A percentile compares a stretch with the other conserved stretches of the same genome.
phyloP scores from a whole-genome alignment of 2,888 invertebrate genomes.

The Idaea biselata region DNA sequence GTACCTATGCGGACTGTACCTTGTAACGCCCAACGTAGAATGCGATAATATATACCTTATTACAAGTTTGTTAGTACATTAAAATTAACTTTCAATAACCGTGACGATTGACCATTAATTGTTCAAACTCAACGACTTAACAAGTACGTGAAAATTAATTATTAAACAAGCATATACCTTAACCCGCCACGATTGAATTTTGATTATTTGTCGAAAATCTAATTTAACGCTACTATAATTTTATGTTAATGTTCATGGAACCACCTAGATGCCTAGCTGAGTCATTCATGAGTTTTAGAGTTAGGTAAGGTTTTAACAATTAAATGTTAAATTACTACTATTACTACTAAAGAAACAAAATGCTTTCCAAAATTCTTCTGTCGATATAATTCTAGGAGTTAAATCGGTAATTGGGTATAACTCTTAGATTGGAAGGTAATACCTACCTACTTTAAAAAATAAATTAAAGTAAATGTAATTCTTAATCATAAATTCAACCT shows the following conservation, averaged over 20 bases:
- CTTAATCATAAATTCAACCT: no score
- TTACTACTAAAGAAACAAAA: no score
- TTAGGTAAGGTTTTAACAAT: no score
- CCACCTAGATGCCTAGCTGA: no score
- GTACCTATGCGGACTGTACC: neutral
- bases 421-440: no score
- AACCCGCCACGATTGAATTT: slow-evolving; percentile 38
- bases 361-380: no score
- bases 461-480: no score
- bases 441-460: no score
- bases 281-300: no score
- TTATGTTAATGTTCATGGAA: neutral
- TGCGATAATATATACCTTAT: slow-evolving; percentile 4
- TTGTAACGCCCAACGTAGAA: neutral
- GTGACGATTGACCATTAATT: slow-evolving; percentile 62
- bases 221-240: slow-evolving; percentile 36
- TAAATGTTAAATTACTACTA: no score
- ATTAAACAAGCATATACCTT: slow-evolving; percentile 46
- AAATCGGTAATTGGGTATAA: no score
- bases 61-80: slow-evolving; percentile 16
- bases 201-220: slow-evolving; percentile 37
- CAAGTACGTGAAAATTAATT: slow-evolving; percentile 73
- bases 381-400: no score
- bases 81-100: slow-evolving; percentile 66
- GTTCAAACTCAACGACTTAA: slow-evolving; percentile 65